Evolutionary conservation across 2,797 vertebrate genomes (phyloP).

Genomic region (Anguilla pacifica): DNA sequence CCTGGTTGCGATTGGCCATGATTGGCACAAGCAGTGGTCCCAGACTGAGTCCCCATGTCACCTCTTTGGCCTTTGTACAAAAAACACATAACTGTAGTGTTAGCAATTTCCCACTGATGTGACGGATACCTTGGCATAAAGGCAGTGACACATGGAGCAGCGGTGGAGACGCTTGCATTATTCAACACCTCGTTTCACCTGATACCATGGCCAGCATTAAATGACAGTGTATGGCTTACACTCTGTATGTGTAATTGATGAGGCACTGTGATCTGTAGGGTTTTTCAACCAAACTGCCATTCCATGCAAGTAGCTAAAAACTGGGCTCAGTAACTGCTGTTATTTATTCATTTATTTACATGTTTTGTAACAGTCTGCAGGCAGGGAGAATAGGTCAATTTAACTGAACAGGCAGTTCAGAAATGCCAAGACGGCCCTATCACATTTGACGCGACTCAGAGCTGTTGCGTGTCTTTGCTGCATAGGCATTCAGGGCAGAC

Average conservation of each 20-base stretch:
- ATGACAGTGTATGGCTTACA: conserved; percentile 29
- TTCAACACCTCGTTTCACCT: conserved; percentile 31
- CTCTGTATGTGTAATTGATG: conserved; percentile 37
- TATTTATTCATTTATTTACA: too few relatives aligned
- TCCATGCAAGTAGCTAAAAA: not conserved
- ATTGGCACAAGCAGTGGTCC: not conserved
- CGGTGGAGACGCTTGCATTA: conserved; percentile 29
- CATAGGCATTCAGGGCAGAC: not conserved
- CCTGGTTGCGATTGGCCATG: not conserved
- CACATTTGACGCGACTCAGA: not conserved
- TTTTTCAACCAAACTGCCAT: not conserved
- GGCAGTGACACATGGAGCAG: conserved; percentile 4
- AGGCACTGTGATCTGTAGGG: conserved; percentile 15
- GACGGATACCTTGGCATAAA: conserved; percentile 24
- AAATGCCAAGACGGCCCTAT: not conserved
- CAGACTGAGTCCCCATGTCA: not conserved
- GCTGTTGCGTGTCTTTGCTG: not conserved
- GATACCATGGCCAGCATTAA: conserved; percentile 33
- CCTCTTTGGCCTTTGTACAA: not conserved
- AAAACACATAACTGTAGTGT: not conserved
- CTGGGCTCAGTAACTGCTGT: not conserved
- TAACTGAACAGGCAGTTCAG: not conserved
- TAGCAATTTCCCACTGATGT: conserved; percentile 5
- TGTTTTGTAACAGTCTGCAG: not conserved
- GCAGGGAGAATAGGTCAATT: not conserved